phyloP scores from a whole-genome alignment of 2,113 vertebrate genomes.

The Ranitomeya variabilis region DNA sequence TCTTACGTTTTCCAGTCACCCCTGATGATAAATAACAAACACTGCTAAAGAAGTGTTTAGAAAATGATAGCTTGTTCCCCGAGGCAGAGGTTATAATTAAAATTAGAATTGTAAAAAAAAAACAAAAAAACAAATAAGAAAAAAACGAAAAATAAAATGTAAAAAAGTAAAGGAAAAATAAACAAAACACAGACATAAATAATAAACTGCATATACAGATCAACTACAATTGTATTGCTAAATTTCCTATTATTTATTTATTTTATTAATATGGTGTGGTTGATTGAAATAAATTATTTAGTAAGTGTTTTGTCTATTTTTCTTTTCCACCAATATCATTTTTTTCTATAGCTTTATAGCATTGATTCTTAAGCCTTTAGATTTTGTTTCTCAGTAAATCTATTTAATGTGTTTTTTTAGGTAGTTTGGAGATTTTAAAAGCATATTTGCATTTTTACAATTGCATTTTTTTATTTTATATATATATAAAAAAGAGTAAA shows the following conservation, averaged over 20 bases:
- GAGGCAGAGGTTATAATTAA: conserved; percentile 42
- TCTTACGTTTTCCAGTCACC: neutral
- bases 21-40: conserved; percentile 41
- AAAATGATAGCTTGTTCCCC: conserved; percentile 30
- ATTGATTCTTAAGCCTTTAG: conserved; percentile 30
- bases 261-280: neutral
- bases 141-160: neutral
- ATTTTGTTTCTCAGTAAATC: conserved; percentile 1
- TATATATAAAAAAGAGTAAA: conserved; percentile 21
- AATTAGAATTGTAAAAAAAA: conserved; percentile 33
- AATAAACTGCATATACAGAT: neutral
- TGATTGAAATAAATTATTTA: no score
- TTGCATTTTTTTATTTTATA: neutral
- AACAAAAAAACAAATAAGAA: neutral
- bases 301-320: no score
- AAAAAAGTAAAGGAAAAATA: no score
- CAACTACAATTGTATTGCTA: neutral
- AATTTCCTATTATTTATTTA: neutral
- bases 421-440: conserved; percentile 63
- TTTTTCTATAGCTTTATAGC: neutral
- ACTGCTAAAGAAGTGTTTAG: conserved; percentile 19
- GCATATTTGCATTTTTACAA: conserved; percentile 48
- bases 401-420: conserved; percentile 59
- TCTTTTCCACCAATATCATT: no score
- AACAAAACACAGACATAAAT: neutral